phyloP scores from a whole-genome alignment of 2,113 vertebrate genomes.

The Brienomyrus longianalis region DNA sequence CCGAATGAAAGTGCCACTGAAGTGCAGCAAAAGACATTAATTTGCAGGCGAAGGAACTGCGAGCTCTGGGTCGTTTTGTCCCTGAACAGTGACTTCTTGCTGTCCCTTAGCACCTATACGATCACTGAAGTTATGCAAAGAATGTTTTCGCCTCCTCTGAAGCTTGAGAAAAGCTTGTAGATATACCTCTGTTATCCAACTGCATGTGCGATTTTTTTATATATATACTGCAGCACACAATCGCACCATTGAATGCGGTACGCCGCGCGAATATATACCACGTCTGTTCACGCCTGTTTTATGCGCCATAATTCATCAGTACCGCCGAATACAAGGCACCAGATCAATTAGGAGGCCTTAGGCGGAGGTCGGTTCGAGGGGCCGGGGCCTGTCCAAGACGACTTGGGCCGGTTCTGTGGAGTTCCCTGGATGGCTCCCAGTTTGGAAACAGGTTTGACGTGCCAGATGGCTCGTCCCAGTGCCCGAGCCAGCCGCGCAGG shows the following conservation, averaged over 20 bases:
- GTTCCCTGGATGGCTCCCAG: conserved; percentile 30
- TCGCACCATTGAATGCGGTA: conserved; percentile 16
- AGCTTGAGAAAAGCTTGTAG: neutral
- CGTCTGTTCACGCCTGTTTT: conserved; percentile 11
- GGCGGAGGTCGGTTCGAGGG: conserved; percentile 13
- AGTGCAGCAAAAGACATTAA: neutral
- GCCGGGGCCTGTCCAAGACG: conserved; percentile 3
- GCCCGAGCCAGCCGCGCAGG: conserved; percentile 25
- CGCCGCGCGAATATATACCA: conserved; percentile 6
- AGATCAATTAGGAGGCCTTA: conserved; percentile 20
- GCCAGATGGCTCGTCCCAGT: conserved; percentile 43
- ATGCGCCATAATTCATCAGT: conserved; percentile 22
- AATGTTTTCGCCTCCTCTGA: neutral
- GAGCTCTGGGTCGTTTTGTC: neutral
- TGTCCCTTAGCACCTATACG: neutral
- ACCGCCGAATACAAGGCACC: neutral
- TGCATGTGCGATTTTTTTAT: neutral
- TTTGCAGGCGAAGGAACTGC: neutral
- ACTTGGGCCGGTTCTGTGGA: conserved; percentile 24
- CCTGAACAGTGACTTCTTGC: neutral
- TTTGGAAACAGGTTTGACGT: conserved; percentile 22
- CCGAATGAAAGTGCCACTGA: neutral
- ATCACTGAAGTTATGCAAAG: neutral
- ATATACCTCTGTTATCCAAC: conserved; percentile 11
- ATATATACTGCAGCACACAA: conserved; percentile 14